Conservation (phyloP, 2,888 invertebrate genomes). For the Caenorhabditis doughertyi region DNA sequence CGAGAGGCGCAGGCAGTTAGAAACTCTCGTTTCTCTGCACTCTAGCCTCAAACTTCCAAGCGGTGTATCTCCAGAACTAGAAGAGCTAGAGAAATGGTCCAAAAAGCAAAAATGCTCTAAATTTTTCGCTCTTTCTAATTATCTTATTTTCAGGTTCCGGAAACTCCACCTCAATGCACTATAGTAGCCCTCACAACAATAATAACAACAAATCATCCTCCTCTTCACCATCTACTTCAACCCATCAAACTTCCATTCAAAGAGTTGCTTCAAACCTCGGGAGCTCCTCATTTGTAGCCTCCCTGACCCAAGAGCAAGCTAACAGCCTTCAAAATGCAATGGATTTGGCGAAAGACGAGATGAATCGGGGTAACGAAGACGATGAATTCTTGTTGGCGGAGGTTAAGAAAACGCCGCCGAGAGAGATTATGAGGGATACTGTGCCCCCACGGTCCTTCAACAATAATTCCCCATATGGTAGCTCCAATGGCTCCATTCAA, state of each 20-base stretch:
- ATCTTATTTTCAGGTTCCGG: conserved; percentile 10
- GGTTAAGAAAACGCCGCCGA: conserved; percentile 16
- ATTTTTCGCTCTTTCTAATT: too few species aligned
- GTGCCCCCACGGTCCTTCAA: neutral
- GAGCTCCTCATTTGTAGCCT: conserved; percentile 51
- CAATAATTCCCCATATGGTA: neutral
- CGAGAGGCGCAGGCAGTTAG: neutral
- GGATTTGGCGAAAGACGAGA: conserved; percentile 46
- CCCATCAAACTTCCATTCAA: conserved; percentile 53
- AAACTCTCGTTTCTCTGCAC: neutral
- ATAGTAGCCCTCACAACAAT: neutral
- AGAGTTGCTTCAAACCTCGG: conserved; percentile 57
- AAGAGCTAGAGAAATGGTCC: neutral
- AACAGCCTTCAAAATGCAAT: conserved; percentile 36
- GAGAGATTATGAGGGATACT: neutral
- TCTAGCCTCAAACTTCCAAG: neutral
- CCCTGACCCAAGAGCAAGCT: conserved; percentile 49
- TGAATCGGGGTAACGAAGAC: conserved; percentile 38
- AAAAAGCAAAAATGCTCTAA: too few species aligned
- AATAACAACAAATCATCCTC: conserved; percentile 34
- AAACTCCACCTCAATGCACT: neutral
- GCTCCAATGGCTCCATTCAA: neutral
- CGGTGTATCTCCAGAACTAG: neutral
- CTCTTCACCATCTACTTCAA: conserved; percentile 39
- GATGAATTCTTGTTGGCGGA: conserved; percentile 41